These are phyloP conservation scores for Ictalurus furcatus DNA, from an alignment of 2,113 vertebrate genomes.

Conservation along the genomic window DNA sequence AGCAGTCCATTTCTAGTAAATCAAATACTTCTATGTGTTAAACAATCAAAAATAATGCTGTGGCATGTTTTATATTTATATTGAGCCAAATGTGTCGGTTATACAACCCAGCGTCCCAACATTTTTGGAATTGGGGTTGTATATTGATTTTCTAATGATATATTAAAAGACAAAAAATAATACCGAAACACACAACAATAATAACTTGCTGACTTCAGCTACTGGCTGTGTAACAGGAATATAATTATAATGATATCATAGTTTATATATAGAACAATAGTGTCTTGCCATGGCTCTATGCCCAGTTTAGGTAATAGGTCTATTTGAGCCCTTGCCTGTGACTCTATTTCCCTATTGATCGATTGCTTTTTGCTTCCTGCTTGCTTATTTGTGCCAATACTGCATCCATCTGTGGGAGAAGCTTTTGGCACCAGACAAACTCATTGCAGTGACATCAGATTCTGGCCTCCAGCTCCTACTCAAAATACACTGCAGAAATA, in stretches of 20 bases:
- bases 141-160: neutral
- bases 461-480: constrained; percentile 12
- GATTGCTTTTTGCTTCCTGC: constrained; percentile 36
- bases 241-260: constrained; percentile 18
- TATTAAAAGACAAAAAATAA: neutral
- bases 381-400: constrained; percentile 41
- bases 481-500: constrained; percentile 22
- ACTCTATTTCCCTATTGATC: constrained; percentile 34
- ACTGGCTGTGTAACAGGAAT: constrained; percentile 6
- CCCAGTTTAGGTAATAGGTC: constrained; percentile 12
- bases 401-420: constrained; percentile 20
- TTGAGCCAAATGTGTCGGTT: neutral
- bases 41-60: neutral
- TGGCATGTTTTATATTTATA: neutral
- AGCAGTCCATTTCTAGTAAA: neutral
- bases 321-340: constrained; percentile 1
- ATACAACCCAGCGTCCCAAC: neutral
- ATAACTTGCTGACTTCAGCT: neutral
- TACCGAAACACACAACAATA: neutral
- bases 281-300: constrained; percentile 4
- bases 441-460: constrained; percentile 30
- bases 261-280: constrained; percentile 28
- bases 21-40: neutral
- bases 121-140: no score
- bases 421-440: constrained; percentile 15